A percentile compares a stretch with the other conserved stretches of the same genome.
These are phyloP conservation scores for Triplophysa bombifrons DNA, from an alignment of 2,797 vertebrate genomes.

Conservation along the genomic window DNA sequence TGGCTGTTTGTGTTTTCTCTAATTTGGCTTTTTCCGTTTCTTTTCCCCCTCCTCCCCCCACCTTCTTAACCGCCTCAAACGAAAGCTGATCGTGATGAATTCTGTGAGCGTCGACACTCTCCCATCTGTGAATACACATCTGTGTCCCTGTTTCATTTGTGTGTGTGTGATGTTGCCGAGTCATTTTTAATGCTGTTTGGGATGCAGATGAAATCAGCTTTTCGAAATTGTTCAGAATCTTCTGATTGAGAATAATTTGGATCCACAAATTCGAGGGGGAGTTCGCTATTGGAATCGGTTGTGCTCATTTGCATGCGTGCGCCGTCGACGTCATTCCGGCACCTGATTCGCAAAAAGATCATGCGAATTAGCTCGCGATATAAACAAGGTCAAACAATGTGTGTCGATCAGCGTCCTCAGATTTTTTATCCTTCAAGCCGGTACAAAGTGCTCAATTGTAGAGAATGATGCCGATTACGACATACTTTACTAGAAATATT, in stretches of 20 bases:
- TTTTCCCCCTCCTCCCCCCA: constrained; percentile 55
- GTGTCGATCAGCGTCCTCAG: not conserved
- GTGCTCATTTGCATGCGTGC: not conserved
- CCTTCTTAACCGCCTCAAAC: constrained; percentile 83
- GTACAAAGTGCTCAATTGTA: not conserved
- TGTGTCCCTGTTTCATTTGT: constrained; percentile 85
- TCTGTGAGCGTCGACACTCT: constrained; percentile 87
- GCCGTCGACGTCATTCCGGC: not conserved
- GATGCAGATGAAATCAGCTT: constrained; percentile 77
- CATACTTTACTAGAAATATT: not conserved
- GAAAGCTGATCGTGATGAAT: constrained; percentile 51
- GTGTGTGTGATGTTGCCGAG: constrained; percentile 77
- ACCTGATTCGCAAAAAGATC: not conserved
- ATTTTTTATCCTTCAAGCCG: not conserved
- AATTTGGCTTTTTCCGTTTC: constrained; percentile 77
- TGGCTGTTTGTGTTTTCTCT: constrained; percentile 93
- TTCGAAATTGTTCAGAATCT: not conserved
- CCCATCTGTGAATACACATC: constrained; percentile 89
- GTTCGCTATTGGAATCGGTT: not conserved
- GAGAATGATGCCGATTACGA: not conserved
- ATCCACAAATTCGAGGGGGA: not conserved
- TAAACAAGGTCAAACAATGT: not conserved
- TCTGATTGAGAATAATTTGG: constrained; percentile 7
- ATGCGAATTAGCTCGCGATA: not conserved
- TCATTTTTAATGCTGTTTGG: constrained; percentile 95